These are phyloP conservation scores for Eurytoma californica DNA, from an alignment of 2,888 invertebrate genomes.

Conservation along the genomic window DNA sequence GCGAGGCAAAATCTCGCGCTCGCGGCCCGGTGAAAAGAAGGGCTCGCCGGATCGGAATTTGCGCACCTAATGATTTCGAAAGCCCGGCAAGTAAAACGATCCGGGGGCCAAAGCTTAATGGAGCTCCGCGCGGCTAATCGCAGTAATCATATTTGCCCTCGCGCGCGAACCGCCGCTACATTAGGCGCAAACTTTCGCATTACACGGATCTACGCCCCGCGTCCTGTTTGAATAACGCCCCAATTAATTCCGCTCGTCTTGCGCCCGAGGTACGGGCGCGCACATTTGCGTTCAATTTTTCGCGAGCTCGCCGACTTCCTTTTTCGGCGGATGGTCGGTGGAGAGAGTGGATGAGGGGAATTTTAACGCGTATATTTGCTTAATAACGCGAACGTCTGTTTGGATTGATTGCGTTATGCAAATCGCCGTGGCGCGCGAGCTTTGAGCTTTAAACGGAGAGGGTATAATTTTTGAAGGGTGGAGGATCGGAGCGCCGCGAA, in stretches of 20 bases:
- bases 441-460: too few species aligned
- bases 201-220: conserved; percentile 1
- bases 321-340: background rate
- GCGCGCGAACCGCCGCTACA: conserved; percentile 47
- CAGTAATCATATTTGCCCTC: conserved; percentile 62
- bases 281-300: background rate
- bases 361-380: too few species aligned
- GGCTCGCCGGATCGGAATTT: background rate
- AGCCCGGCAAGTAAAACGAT: conserved; percentile 44
- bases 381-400: too few species aligned
- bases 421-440: too few species aligned
- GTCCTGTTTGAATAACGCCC: conserved; percentile 35
- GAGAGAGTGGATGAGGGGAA: too few species aligned
- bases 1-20: too few species aligned
- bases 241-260: conserved; percentile 30
- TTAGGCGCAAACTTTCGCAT: conserved; percentile 26
- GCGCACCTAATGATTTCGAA: conserved; percentile 53
- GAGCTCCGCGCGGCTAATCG: conserved; percentile 58
- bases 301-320: background rate
- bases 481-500: too few species aligned
- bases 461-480: too few species aligned
- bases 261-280: too few species aligned
- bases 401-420: too few species aligned
- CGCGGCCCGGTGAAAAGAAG: background rate
- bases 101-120: conserved; percentile 53